A percentile compares a stretch with the other conserved stretches of the same genome.
Evolutionary conservation across 2,797 vertebrate genomes (phyloP).

Genomic region (Molossus alvarezi): DNA sequence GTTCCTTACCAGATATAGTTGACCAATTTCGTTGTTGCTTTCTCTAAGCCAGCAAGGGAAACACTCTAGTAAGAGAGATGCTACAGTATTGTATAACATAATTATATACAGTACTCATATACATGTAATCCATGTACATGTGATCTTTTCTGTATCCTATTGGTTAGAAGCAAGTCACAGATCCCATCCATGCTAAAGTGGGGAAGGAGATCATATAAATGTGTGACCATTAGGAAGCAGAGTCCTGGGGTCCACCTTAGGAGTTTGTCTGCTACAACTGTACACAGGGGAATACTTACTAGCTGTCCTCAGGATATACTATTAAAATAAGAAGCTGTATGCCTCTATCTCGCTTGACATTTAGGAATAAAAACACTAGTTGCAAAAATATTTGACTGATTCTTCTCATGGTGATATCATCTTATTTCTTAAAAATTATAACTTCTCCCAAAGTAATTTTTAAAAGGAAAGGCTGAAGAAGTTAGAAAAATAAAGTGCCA

Average conservation of each 20-base stretch:
- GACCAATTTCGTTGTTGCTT: conserved; percentile 10
- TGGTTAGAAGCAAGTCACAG: background rate
- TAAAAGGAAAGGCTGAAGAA: conserved; percentile 57
- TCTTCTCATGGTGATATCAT: conserved; percentile 24
- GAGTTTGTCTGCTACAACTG: background rate
- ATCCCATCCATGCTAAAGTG: background rate
- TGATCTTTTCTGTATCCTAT: background rate
- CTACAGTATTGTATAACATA: conserved; percentile 26
- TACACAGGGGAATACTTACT: background rate
- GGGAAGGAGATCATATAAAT: background rate
- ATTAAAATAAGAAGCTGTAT: conserved; percentile 45
- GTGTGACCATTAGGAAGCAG: background rate
- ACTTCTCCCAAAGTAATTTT: conserved; percentile 35
- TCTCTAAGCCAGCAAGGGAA: conserved; percentile 23
- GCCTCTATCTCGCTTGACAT: background rate
- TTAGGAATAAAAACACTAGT: conserved; percentile 49
- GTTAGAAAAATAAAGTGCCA: conserved; percentile 44
- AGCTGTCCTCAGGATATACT: background rate
- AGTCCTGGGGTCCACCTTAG: background rate
- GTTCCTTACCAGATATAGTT: background rate
- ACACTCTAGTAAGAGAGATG: background rate
- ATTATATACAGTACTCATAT: background rate
- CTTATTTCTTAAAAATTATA: conserved; percentile 66
- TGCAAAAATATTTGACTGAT: conserved; percentile 53
- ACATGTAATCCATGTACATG: background rate